Evolutionary conservation across 2,797 vertebrate genomes (phyloP), one percentile per base, ranked within the genome.

Genomic region (Lycodopsis pacificus): DNA sequence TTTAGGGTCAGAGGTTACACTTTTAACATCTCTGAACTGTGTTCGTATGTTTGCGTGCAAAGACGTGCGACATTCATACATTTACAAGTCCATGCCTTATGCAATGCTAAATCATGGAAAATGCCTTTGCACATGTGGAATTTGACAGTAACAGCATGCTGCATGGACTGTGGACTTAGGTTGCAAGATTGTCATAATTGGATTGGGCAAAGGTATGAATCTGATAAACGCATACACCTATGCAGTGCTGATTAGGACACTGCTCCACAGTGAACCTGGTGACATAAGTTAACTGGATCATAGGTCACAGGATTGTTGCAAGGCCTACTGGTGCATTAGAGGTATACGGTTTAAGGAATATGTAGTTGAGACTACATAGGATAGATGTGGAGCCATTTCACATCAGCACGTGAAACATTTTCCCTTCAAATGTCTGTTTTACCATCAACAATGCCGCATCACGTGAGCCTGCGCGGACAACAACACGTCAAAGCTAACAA

Each of bases 91-190:
- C 2, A 51, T 3, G 3, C 3, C 4, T 71, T 19, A 6, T 44
- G 63, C 36, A 27, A 7, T n/a, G 2, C 22, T 68, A 3, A 77
- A 65, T 72, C 44, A 49, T n/a, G 22, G 25, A 20, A 30, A 44
- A 46, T 22, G 66, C 19, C 27, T 69, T 49, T 76, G 83, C 74
- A 61, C 78, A 42, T n/a, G 63, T 76, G 77, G 73, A 81, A 77
- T 83, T 20, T 77, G 86, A 74, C 65, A 82, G 73, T 20, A 59
- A 46, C 67, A 40, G 57, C 65, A 59, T 17, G 68, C 17, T 36
- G 65, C 32, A 9, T 56, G 84, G 59, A 91, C 89, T 89, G 76
- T 86, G 88, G 84, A 89, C 88, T 84, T 51, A 25, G 25, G 71
- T 11, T 73, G 59, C 68, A 62, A 61, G 69, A 65, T 53, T 76